phyloP scores from a whole-genome alignment of 2,797 vertebrate genomes.

The Poeciliopsis turneri region DNA sequence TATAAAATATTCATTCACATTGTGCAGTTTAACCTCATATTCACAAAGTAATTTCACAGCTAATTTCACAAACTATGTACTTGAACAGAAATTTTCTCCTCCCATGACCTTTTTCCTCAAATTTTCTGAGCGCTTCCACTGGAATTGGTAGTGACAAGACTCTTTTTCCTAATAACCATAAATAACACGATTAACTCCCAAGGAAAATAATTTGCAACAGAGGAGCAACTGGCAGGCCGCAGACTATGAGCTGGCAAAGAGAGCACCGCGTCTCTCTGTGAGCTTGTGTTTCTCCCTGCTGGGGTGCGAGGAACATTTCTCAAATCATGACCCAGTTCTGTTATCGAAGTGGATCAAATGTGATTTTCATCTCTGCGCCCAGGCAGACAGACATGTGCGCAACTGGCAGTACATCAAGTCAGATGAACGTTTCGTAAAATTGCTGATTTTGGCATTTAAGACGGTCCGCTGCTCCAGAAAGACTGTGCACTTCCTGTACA shows the following conservation, averaged over 20 bases:
- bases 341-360: conserved; percentile 73
- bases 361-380: conserved; percentile 58
- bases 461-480: conserved; percentile 14
- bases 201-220: conserved; percentile 68
- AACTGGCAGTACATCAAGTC: conserved; percentile 62
- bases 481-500: conserved; percentile 19
- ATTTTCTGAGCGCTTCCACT: conserved; percentile 27
- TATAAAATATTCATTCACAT: not conserved
- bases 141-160: conserved; percentile 44
- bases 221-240: conserved; percentile 61
- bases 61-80: conserved; percentile 31
- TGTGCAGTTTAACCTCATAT: conserved; percentile 20
- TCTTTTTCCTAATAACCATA: conserved; percentile 69
- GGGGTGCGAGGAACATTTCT: conserved; percentile 68
- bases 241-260: conserved; percentile 56
- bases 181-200: conserved; percentile 73
- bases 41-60: conserved; percentile 34
- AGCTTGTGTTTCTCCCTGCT: conserved; percentile 46
- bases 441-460: conserved; percentile 57
- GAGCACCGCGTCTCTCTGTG: conserved; percentile 25
- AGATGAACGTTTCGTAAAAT: conserved; percentile 48
- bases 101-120: conserved; percentile 22
- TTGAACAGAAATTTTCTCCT: conserved; percentile 32
- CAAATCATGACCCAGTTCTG: conserved; percentile 76
- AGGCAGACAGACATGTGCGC: conserved; percentile 52